Conservation (phyloP, 2,113 vertebrate genomes). For the Oreochromis aureus region DNA sequence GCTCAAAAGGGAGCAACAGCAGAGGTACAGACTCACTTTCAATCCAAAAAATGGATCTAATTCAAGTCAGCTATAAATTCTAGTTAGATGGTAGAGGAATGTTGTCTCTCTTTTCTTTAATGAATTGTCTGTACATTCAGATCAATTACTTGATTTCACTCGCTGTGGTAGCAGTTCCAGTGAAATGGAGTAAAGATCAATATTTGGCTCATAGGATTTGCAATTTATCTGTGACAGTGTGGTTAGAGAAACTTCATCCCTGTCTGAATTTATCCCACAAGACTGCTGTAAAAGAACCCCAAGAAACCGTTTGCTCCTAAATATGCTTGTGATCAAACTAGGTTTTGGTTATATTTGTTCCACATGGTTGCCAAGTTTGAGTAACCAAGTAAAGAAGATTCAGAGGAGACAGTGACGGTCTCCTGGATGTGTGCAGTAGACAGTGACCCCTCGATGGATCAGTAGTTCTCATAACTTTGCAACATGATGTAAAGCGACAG, state of each 20-base stretch:
- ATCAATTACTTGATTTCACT: not conserved
- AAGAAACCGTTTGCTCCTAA: not conserved
- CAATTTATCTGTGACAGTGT: not conserved
- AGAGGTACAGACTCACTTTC: slow-evolving; percentile 67
- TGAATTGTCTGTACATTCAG: not conserved
- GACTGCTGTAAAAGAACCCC: not conserved
- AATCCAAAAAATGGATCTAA: not conserved
- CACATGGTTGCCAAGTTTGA: not conserved
- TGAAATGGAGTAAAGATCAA: not conserved
- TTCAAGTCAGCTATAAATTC: not conserved
- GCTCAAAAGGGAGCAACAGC: slow-evolving; percentile 80
- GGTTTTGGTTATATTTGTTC: not conserved
- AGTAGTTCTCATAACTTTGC: not conserved
- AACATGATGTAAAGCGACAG: not conserved
- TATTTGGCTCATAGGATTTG: not conserved
- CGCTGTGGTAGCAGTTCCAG: not conserved
- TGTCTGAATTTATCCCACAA: not conserved
- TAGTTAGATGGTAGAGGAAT: not conserved
- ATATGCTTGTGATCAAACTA: not conserved
- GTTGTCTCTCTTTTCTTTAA: not conserved
- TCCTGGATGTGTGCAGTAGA: not conserved
- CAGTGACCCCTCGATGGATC: not conserved
- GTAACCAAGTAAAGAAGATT: not conserved
- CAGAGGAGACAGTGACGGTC: not conserved
- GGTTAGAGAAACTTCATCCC: not conserved